Evolutionary conservation across 2,113 vertebrate genomes (phyloP).

Genomic region (Orycteropus afer): DNA sequence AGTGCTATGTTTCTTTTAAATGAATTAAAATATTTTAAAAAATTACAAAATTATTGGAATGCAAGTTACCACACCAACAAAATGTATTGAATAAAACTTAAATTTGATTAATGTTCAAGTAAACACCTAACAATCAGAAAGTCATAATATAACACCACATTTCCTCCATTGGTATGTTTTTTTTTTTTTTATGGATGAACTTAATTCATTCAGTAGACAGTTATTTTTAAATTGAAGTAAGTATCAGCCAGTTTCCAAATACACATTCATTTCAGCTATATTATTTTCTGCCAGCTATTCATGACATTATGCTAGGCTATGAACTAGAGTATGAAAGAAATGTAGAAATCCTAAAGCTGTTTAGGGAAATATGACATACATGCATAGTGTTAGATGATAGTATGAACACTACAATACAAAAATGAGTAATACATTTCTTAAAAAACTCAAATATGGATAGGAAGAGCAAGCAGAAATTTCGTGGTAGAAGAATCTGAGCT

Average conservation of each 20-base stretch:
- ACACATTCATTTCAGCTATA: not conserved
- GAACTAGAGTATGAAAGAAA: conserved; percentile 22
- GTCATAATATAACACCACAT: not conserved
- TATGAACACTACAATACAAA: not conserved
- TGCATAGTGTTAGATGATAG: not conserved
- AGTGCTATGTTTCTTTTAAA: conserved; percentile 19
- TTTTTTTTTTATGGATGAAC: conserved; percentile 6
- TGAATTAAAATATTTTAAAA: conserved; percentile 44
- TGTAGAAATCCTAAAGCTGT: not conserved
- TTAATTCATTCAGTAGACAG: not conserved
- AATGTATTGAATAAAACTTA: conserved; percentile 40
- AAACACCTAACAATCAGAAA: conserved; percentile 30
- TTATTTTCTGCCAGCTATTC: not conserved
- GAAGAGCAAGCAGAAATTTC: not conserved
- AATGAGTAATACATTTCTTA: not conserved
- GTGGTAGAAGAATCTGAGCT: not conserved
- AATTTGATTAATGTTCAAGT: conserved; percentile 20
- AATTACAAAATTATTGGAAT: not conserved
- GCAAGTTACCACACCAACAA: not conserved
- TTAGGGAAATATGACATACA: not conserved
- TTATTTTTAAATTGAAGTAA: conserved; percentile 41
- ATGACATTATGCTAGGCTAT: not conserved
- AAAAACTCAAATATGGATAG: not conserved
- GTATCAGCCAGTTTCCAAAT: not conserved
- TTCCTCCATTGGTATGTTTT: not conserved